Conservation (phyloP, 2,113 vertebrate species). For the Urocolius indicus region DNA sequence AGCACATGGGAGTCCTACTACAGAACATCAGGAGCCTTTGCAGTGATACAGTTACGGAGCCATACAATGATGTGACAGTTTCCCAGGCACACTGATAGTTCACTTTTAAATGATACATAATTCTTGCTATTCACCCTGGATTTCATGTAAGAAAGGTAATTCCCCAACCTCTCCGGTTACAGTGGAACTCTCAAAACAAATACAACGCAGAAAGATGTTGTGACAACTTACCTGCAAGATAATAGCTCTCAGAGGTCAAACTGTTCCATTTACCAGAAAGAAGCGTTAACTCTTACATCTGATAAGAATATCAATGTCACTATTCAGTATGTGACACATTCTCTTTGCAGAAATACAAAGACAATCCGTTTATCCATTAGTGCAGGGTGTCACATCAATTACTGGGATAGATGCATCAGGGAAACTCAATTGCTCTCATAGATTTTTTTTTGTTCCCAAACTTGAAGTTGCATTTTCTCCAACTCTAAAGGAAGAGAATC, state of each 20-base stretch:
- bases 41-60: background rate
- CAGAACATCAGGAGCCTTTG: background rate
- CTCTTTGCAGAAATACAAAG: slow-evolving; percentile 49
- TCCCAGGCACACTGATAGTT: background rate
- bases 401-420: slow-evolving; percentile 25
- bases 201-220: slow-evolving; percentile 9
- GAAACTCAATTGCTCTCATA: slow-evolving; percentile 49
- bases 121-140: background rate
- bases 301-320: slow-evolving; percentile 58
- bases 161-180: background rate
- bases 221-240: slow-evolving; percentile 50
- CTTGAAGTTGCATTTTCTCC: background rate
- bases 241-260: slow-evolving; percentile 46
- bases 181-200: slow-evolving; percentile 29
- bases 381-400: slow-evolving; percentile 58
- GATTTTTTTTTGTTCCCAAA: slow-evolving; percentile 13
- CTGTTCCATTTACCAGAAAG: slow-evolving; percentile 12
- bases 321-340: slow-evolving; percentile 51
- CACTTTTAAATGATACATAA: background rate
- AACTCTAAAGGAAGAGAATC: background rate
- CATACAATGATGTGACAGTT: background rate
- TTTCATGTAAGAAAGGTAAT: background rate
- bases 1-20: background rate
- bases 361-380: slow-evolving; percentile 47
- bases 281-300: slow-evolving; percentile 50